phyloP scores from a whole-genome alignment of 2,888 invertebrate species.

The Rhingia campestris region DNA sequence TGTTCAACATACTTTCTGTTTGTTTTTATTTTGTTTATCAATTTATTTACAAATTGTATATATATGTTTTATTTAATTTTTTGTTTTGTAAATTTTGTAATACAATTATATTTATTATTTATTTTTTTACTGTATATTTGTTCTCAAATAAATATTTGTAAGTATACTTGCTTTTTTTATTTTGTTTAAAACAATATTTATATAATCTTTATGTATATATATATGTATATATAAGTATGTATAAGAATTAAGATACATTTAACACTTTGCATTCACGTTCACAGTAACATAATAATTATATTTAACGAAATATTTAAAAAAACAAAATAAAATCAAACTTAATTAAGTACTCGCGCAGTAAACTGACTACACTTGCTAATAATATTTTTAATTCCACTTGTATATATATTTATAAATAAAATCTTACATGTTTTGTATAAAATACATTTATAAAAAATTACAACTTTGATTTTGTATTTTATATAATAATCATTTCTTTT shows the following conservation, averaged over 20 bases:
- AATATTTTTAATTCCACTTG: conserved; percentile 11
- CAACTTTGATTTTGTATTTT: conserved; percentile 59
- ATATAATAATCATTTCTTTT: conserved; percentile 51
- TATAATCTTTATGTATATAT: conserved; percentile 41
- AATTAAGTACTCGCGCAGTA: conserved; percentile 35
- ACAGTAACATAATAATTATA: conserved; percentile 26
- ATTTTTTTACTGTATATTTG: conserved; percentile 49
- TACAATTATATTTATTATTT: conserved; percentile 25
- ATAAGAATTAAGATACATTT: conserved; percentile 60
- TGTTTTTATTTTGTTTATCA: conserved; percentile 46
- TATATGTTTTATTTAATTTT: conserved; percentile 12
- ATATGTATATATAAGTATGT: conserved; percentile 46
- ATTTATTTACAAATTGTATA: conserved; percentile 64
- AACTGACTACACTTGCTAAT: conserved; percentile 49
- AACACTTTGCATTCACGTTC: conserved; percentile 58
- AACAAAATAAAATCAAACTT: conserved; percentile 27
- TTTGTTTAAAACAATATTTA: conserved; percentile 36
- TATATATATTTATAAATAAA: conserved; percentile 61
- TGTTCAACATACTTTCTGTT: background rate
- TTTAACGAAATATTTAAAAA: conserved; percentile 21
- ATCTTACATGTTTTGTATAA: conserved; percentile 61
- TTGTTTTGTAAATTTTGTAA: conserved; percentile 45
- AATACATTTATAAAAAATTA: conserved; percentile 72
- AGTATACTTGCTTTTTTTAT: conserved; percentile 1
- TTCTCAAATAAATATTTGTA: conserved; percentile 66